Conservation (phyloP, 2,797 vertebrate genomes). For the Micropoecilia bifurca region DNA sequence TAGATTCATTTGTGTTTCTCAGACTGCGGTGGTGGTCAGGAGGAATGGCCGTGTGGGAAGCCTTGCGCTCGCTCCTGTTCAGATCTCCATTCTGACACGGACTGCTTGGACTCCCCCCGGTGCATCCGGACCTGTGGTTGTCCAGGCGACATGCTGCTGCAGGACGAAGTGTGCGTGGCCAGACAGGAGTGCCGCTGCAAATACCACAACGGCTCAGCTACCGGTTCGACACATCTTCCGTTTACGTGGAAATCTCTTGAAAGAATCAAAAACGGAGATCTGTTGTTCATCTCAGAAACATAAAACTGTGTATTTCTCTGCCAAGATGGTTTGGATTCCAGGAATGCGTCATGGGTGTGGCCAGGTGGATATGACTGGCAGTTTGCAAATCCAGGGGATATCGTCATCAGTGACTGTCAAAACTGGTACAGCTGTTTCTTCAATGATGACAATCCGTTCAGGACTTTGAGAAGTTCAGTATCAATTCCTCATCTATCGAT, state of each 20-base stretch:
- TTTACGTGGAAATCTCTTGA: not conserved
- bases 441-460: not conserved
- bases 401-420: conserved; percentile 80
- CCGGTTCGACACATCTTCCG: conserved; percentile 69
- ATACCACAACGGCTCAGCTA: conserved; percentile 76
- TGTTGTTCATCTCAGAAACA: not conserved
- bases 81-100: conserved; percentile 83
- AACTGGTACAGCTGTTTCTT: conserved; percentile 78
- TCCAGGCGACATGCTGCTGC: conserved; percentile 80
- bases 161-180: conserved; percentile 84
- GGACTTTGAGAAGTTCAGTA: not conserved
- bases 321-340: conserved; percentile 65
- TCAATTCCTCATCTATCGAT: not conserved
- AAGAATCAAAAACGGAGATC: not conserved
- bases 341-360: conserved; percentile 74
- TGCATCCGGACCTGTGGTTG: conserved; percentile 86
- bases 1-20: not conserved
- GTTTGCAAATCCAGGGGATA: conserved; percentile 82
- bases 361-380: conserved; percentile 78
- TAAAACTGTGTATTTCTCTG: not conserved
- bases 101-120: conserved; percentile 74
- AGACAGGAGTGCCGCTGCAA: conserved; percentile 84
- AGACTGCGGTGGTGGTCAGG: conserved; percentile 85
- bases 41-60: conserved; percentile 83
- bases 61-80: conserved; percentile 88